These are phyloP conservation scores for Ochlodes sylvanus DNA, from an alignment of 2,888 invertebrate species.

Conservation along the genomic window DNA sequence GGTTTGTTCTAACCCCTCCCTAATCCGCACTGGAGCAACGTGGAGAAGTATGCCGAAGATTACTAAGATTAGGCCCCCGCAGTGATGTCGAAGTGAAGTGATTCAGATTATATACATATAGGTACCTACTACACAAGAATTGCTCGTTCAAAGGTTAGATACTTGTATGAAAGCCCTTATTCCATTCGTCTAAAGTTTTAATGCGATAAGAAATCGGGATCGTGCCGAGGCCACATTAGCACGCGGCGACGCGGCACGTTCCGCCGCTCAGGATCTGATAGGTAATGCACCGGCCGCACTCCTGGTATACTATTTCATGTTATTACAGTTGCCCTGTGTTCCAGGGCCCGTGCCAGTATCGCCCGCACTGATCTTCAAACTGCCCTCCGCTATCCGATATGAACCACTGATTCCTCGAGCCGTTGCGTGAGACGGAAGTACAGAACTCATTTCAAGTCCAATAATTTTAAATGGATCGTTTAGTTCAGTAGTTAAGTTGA, in stretches of 20 bases:
- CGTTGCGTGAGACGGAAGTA: slow-evolving; percentile 58
- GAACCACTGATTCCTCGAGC: slow-evolving; percentile 44
- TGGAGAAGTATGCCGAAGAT: too few relatives aligned
- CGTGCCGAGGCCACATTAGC: slow-evolving; percentile 78
- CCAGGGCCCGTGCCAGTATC: slow-evolving; percentile 59
- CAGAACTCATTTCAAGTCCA: slow-evolving; percentile 36
- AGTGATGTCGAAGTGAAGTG: too few relatives aligned
- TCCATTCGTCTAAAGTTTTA: slow-evolving; percentile 51
- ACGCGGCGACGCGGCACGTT: slow-evolving; percentile 63
- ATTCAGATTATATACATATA: too few relatives aligned
- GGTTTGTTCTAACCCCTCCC: too few relatives aligned
- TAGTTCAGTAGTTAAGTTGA: background rate
- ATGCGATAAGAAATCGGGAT: slow-evolving; percentile 76
- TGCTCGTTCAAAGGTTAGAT: too few relatives aligned
- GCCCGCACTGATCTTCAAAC: slow-evolving; percentile 58
- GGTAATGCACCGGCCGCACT: slow-evolving; percentile 56
- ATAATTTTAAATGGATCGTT: slow-evolving; percentile 33
- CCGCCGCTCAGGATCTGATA: slow-evolving; percentile 75
- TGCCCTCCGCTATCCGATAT: slow-evolving; percentile 51
- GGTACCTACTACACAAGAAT: too few relatives aligned
- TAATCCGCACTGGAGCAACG: too few relatives aligned
- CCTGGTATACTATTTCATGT: slow-evolving; percentile 67
- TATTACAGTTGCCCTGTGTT: slow-evolving; percentile 60
- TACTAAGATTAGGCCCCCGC: too few relatives aligned
- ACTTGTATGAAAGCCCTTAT: slow-evolving; percentile 48